Evolutionary conservation across 2,797 vertebrate species (phyloP).

Genomic region (Phrynocephalus forsythii): DNA sequence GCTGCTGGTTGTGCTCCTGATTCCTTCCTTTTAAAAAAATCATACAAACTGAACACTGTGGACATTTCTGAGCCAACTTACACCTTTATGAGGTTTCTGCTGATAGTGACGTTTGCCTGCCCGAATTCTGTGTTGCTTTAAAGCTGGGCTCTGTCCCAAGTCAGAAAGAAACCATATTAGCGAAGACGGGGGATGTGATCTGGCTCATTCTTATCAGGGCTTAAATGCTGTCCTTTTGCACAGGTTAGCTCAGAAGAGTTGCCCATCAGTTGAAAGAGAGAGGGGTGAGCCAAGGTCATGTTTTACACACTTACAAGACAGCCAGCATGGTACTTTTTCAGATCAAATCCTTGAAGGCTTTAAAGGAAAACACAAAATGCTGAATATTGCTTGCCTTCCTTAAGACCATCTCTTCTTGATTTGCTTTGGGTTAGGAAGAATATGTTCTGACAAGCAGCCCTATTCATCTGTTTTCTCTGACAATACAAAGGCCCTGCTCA

Average conservation of each 20-base stretch:
- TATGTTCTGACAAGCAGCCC: background rate
- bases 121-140: background rate
- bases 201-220: background rate
- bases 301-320: background rate
- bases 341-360: background rate
- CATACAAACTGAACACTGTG: background rate
- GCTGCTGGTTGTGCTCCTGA: too few species aligned
- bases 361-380: background rate
- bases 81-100: background rate
- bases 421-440: background rate
- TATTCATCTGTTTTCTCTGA: too few species aligned
- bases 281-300: background rate
- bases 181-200: background rate
- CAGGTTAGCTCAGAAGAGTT: background rate
- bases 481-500: background rate
- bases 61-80: background rate
- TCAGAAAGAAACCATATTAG: background rate
- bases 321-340: background rate
- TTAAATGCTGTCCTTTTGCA: background rate
- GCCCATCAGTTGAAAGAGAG: background rate
- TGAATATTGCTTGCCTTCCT: background rate
- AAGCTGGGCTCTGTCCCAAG: background rate
- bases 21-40: background rate
- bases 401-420: background rate
- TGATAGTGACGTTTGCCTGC: background rate